phyloP scores from a whole-genome alignment of 2,113 vertebrate species.

The Trachemys scripta region DNA sequence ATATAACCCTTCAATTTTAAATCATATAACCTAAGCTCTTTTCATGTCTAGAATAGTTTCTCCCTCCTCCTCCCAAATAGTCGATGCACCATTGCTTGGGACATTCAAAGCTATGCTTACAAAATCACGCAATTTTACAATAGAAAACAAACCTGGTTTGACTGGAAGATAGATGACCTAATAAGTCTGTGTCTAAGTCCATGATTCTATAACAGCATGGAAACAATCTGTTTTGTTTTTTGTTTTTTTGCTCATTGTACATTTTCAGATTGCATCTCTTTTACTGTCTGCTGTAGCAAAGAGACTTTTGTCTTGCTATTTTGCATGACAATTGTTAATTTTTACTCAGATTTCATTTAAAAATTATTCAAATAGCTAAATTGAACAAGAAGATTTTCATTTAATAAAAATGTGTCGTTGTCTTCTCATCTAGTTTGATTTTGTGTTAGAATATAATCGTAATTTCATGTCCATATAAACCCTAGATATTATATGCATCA shows the following conservation, averaged over 20 bases:
- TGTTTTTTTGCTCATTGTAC: neutral
- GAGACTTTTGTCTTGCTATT: neutral
- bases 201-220: neutral
- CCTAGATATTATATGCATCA: neutral
- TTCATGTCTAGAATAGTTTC: neutral
- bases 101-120: neutral
- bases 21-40: neutral
- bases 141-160: neutral
- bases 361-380: neutral
- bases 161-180: neutral
- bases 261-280: neutral
- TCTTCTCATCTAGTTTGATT: neutral
- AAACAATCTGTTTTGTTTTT: neutral
- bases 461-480: neutral
- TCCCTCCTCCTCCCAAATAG: neutral
- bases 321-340: neutral
- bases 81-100: neutral
- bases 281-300: neutral
- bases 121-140: neutral
- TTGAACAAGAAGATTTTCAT: neutral
- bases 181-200: neutral
- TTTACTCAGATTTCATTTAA: neutral
- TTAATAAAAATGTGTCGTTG: neutral
- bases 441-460: neutral
- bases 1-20: neutral